Percentiles rank a stretch among this genome's conserved stretches.
Conservation (phyloP, 2,888 invertebrate species). For the Nebria brevicollis region DNA sequence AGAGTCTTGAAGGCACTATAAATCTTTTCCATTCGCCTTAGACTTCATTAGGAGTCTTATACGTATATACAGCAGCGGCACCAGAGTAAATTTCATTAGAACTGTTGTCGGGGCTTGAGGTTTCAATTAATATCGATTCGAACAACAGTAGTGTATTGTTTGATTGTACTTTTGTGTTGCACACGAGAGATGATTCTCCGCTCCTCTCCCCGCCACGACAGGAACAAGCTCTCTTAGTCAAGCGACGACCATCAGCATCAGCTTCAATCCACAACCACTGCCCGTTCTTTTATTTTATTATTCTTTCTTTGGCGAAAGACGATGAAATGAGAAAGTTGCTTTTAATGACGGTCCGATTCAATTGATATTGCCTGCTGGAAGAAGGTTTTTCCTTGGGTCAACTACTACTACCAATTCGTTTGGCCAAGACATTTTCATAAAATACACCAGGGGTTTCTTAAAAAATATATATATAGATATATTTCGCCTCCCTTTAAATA, state of each 20-base stretch:
- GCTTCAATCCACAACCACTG: background rate
- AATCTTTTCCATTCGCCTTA: conserved; percentile 48
- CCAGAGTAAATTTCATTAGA: conserved; percentile 55
- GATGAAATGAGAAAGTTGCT: conserved; percentile 43
- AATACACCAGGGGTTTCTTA: too few relatives aligned
- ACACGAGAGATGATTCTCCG: background rate
- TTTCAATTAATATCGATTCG: conserved; percentile 56
- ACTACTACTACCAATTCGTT: background rate
- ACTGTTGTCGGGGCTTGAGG: conserved; percentile 54
- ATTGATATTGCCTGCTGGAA: conserved; percentile 2
- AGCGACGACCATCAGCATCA: background rate
- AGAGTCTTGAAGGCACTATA: conserved; percentile 52
- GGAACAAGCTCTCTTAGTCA: too few relatives aligned
- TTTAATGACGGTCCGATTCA: conserved; percentile 44
- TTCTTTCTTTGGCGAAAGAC: conserved; percentile 12
- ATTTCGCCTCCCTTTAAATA: too few relatives aligned
- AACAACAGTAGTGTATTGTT: conserved; percentile 52
- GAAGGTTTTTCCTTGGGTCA: background rate
- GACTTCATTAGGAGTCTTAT: conserved; percentile 32
- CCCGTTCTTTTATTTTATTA: conserved; percentile 19
- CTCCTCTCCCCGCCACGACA: background rate
- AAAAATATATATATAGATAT: too few relatives aligned
- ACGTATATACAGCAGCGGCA: conserved; percentile 15
- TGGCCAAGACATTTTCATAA: too few relatives aligned
- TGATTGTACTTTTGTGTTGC: conserved; percentile 48